A percentile compares a stretch with the other conserved stretches of the same genome.
Evolutionary conservation across 2,797 vertebrate species (phyloP).

Genomic region (Cuculus canorus): DNA sequence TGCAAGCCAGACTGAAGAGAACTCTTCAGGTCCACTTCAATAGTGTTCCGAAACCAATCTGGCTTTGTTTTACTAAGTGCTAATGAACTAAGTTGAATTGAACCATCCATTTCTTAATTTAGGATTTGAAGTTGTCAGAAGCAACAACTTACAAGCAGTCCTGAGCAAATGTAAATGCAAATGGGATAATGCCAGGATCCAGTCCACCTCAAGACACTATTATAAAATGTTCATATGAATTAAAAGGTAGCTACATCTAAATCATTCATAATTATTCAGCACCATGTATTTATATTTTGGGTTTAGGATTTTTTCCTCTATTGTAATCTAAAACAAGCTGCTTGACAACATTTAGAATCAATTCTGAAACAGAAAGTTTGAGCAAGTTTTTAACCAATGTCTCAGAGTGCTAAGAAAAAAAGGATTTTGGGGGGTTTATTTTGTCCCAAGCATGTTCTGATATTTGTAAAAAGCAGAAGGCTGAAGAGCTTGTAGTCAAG

Average conservation of each 20-base stretch:
- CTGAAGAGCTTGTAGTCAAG: background rate
- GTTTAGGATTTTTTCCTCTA: fast-evolving
- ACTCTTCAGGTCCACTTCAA: background rate
- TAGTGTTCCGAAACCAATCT: background rate
- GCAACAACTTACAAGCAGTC: background rate
- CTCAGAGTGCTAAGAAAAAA: background rate
- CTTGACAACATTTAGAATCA: background rate
- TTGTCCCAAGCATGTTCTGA: background rate
- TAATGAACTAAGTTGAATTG: background rate
- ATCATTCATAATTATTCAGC: background rate
- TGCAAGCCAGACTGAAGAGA: background rate
- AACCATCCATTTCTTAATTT: background rate
- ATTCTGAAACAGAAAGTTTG: background rate
- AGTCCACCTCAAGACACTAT: background rate
- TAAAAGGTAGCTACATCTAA: background rate
- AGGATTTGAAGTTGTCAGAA: background rate
- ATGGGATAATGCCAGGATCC: background rate
- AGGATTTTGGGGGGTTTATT: background rate
- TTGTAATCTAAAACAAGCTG: background rate
- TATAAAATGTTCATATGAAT: background rate
- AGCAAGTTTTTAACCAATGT: background rate
- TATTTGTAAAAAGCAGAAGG: background rate
- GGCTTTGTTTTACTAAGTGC: background rate
- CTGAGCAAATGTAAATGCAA: background rate
- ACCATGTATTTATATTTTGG: background rate